Conservation (phyloP, 2,888 invertebrate species). For the Trichopria drosophilae region DNA sequence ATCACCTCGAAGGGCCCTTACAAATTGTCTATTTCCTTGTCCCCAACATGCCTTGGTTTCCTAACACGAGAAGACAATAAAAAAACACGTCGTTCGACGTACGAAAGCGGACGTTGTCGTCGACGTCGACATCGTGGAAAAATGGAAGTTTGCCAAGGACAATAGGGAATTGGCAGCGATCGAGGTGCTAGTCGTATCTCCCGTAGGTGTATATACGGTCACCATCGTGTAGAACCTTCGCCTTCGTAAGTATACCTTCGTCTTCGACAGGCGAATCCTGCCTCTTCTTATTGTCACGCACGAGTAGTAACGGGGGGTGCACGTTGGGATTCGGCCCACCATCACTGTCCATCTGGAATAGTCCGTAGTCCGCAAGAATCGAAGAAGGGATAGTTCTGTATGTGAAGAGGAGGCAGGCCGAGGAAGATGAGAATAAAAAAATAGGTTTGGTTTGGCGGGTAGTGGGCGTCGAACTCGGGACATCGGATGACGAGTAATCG, state of each 20-base stretch:
- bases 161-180: slow-evolving; percentile 52
- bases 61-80: too few relatives aligned
- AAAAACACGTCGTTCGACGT: too few relatives aligned
- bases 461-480: slow-evolving; percentile 49
- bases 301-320: too few relatives aligned
- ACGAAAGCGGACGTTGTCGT: background rate
- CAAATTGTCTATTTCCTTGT: too few relatives aligned
- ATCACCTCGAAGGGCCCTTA: too few relatives aligned
- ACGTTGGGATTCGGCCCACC: too few relatives aligned
- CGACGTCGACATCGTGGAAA: slow-evolving; percentile 17
- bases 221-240: background rate
- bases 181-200: slow-evolving; percentile 33
- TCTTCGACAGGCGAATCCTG: too few relatives aligned
- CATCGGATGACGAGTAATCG: slow-evolving; percentile 57
- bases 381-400: background rate
- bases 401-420: background rate
- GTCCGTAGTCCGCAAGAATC: background rate
- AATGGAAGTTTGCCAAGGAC: slow-evolving; percentile 51
- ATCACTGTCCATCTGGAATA: too few relatives aligned
- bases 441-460: slow-evolving; percentile 48
- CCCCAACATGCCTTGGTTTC: too few relatives aligned
- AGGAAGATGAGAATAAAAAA: slow-evolving; percentile 35
- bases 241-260: too few relatives aligned
- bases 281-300: too few relatives aligned
- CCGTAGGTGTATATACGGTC: slow-evolving; percentile 11